Percentiles rank a stretch among this genome's conserved stretches.
Conservation (phyloP, 2,888 invertebrate species). For the Cephus sareptanus region DNA sequence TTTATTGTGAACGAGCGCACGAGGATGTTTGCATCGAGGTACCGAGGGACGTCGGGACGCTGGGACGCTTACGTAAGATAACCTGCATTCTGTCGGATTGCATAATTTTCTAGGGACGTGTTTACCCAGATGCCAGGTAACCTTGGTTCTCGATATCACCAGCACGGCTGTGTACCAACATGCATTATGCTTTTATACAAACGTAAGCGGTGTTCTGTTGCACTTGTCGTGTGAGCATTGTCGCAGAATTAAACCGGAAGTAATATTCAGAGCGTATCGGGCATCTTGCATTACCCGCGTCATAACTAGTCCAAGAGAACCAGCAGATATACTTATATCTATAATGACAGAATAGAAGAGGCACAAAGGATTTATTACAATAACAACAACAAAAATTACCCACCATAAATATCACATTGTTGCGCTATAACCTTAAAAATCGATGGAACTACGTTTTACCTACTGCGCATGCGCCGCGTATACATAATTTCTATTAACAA, state of each 20-base stretch:
- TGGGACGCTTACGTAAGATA: neutral
- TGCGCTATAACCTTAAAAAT: no score
- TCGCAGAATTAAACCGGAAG: conserved; percentile 41
- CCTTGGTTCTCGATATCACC: conserved; percentile 8
- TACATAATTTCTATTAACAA: no score
- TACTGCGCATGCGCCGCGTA: no score
- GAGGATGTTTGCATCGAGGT: neutral
- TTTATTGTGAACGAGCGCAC: neutral
- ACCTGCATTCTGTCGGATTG: neutral
- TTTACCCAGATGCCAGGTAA: neutral
- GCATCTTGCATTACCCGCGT: conserved; percentile 41
- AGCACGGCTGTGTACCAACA: neutral
- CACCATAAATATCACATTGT: no score
- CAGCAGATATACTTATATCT: neutral
- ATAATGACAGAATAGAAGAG: neutral
- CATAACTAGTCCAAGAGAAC: neutral
- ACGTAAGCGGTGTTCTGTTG: conserved; percentile 32
- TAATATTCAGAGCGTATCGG: conserved; percentile 53
- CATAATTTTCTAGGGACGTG: neutral
- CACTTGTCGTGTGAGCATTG: conserved; percentile 42
- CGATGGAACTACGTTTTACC: no score
- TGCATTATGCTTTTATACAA: neutral
- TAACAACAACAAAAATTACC: neutral
- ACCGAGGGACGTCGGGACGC: neutral
- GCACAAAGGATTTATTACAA: neutral